A percentile compares a stretch with the other conserved stretches of the same genome.
These are phyloP conservation scores for Meles meles DNA, from an alignment of 2,113 vertebrate genomes.

Conservation along the genomic window DNA sequence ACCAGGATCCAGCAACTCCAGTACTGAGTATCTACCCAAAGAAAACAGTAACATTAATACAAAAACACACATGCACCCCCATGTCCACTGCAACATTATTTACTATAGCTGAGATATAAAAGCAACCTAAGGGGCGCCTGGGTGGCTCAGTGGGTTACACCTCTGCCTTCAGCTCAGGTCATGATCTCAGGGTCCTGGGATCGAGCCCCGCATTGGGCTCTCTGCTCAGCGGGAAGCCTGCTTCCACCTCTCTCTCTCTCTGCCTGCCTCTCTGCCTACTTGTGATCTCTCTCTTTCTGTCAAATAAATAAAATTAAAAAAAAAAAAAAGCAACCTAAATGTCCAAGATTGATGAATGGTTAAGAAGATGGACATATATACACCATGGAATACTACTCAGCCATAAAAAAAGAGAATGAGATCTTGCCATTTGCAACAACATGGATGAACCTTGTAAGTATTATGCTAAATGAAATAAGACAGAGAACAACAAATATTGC, in stretches of 20 bases:
- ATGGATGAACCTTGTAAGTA: not conserved
- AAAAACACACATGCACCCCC: not conserved
- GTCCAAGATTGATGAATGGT: not conserved
- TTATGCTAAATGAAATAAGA: not conserved
- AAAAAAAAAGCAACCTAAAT: not conserved
- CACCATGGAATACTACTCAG: not conserved
- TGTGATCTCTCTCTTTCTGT: no score
- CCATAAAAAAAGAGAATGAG: not conserved
- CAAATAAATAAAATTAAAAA: no score
- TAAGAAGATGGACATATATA: not conserved
- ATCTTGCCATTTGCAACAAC: not conserved
- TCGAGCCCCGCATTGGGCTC: no score
- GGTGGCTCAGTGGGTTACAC: no score
- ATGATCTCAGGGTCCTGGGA: no score
- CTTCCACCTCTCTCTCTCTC: no score
- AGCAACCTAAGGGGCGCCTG: not conserved
- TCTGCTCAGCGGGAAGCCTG: no score
- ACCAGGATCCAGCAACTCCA: not conserved
- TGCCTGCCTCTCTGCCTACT: no score
- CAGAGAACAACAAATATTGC: not conserved
- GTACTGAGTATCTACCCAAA: not conserved
- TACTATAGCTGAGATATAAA: not conserved
- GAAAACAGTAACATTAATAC: not conserved
- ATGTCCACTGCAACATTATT: not conserved
- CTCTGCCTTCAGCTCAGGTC: no score